These are phyloP conservation scores for Salvelinus alpinus DNA, from an alignment of 2,113 vertebrate species.

Conservation along the genomic window DNA sequence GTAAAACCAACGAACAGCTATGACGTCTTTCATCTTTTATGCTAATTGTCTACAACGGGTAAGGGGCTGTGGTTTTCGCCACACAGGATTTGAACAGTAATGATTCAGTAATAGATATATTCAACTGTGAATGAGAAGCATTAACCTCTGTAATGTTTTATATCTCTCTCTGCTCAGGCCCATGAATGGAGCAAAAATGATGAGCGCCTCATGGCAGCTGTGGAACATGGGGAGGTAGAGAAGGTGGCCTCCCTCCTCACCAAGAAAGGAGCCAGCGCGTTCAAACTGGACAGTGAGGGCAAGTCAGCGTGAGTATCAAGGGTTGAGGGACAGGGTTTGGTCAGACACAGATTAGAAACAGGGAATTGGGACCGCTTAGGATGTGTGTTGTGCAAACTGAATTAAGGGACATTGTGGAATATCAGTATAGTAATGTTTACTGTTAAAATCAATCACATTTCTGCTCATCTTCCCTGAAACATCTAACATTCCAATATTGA, in stretches of 20 bases:
- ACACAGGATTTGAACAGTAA: background rate
- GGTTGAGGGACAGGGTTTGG: too few species aligned
- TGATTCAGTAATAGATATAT: background rate
- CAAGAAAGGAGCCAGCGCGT: conserved; percentile 91
- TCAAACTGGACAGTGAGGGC: conserved; percentile 90
- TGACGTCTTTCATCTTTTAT: too few species aligned
- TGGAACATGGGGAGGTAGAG: conserved; percentile 92
- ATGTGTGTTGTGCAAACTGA: too few species aligned
- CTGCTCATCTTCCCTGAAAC: too few species aligned
- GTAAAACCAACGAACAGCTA: too few species aligned
- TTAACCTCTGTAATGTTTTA: background rate
- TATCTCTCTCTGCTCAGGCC: conserved; percentile 63
- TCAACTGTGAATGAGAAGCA: background rate
- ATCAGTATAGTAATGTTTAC: too few species aligned
- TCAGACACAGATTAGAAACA: too few species aligned
- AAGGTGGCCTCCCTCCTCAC: conserved; percentile 89
- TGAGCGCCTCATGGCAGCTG: conserved; percentile 90
- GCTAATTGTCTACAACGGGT: background rate
- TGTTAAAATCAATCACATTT: too few species aligned
- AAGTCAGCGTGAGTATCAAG: conserved; percentile 89
- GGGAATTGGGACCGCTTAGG: too few species aligned
- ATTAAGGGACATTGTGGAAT: too few species aligned
- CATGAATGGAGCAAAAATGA: conserved; percentile 98
- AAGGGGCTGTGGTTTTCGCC: background rate
- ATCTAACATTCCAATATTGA: too few species aligned